A percentile compares a stretch with the other conserved stretches of the same genome.
phyloP scores from a whole-genome alignment of 2,113 vertebrate species.

The Xenotilapia longispinis region DNA sequence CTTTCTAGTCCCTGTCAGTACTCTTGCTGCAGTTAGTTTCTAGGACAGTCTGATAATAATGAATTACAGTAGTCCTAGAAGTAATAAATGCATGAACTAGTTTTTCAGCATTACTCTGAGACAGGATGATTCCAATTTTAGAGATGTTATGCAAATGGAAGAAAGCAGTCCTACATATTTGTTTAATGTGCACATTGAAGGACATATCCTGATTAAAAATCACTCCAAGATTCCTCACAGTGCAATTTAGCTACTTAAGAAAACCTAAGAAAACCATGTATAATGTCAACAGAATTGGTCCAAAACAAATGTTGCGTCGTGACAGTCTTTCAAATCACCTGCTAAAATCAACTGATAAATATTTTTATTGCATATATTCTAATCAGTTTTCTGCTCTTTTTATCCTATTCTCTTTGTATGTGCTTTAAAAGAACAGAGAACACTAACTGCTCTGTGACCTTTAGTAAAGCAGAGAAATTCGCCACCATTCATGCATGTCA shows the following conservation, averaged over 20 bases:
- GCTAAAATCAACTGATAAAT: not conserved
- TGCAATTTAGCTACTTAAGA: not conserved
- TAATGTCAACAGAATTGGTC: not conserved
- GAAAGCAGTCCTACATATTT: not conserved
- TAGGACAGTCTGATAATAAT: not conserved
- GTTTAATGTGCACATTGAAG: not conserved
- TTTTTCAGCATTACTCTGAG: not conserved
- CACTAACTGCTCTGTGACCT: not conserved
- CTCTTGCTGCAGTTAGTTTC: not conserved
- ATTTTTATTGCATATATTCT: not conserved
- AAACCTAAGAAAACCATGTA: not conserved
- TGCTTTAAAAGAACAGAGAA: not conserved
- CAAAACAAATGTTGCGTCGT: not conserved
- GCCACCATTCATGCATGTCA: not conserved
- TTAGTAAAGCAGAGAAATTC: not conserved
- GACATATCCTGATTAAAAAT: not conserved
- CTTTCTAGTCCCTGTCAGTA: not conserved
- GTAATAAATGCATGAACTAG: not conserved
- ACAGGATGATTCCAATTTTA: not conserved
- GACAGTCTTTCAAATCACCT: not conserved
- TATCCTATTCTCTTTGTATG: not conserved
- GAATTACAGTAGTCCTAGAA: not conserved
- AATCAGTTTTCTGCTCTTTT: not conserved
- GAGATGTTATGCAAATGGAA: not conserved
- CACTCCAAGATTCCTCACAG: not conserved